These are phyloP conservation scores for Muscicapa striata DNA, from an alignment of 2,797 vertebrate species.

Conservation along the genomic window DNA sequence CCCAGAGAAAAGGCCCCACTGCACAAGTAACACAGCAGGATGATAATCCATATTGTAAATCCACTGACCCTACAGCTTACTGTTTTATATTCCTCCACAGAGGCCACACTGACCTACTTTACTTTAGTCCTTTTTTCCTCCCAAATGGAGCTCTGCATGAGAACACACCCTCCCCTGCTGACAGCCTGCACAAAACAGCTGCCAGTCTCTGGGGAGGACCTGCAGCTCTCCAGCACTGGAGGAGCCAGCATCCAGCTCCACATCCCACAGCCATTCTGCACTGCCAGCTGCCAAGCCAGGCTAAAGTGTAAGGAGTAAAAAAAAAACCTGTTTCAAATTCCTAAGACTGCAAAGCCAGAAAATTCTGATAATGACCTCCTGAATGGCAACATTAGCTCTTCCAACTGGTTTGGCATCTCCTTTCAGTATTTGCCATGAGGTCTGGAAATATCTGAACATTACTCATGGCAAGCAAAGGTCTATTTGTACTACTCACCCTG, in stretches of 20 bases:
- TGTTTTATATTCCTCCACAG: constrained; percentile 47
- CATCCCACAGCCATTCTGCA: neutral
- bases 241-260: neutral
- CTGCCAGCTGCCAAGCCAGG: neutral
- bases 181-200: constrained; percentile 6
- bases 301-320: neutral
- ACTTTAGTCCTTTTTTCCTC: constrained; percentile 44
- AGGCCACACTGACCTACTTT: constrained; percentile 56
- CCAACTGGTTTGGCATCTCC: neutral
- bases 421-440: neutral
- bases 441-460: neutral
- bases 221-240: neutral
- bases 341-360: rapidly evolving
- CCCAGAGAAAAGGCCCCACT: neutral
- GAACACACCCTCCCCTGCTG: neutral
- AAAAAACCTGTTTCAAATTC: neutral
- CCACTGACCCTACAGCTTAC: constrained; percentile 32
- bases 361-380: neutral
- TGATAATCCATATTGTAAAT: neutral
- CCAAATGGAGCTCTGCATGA: constrained; percentile 32
- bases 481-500: constrained; percentile 81
- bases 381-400: neutral
- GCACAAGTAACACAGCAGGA: neutral
- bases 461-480: neutral
- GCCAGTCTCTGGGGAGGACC: constrained; percentile 3